Conservation (phyloP, 2,797 vertebrate species). For the Masticophis lateralis region DNA sequence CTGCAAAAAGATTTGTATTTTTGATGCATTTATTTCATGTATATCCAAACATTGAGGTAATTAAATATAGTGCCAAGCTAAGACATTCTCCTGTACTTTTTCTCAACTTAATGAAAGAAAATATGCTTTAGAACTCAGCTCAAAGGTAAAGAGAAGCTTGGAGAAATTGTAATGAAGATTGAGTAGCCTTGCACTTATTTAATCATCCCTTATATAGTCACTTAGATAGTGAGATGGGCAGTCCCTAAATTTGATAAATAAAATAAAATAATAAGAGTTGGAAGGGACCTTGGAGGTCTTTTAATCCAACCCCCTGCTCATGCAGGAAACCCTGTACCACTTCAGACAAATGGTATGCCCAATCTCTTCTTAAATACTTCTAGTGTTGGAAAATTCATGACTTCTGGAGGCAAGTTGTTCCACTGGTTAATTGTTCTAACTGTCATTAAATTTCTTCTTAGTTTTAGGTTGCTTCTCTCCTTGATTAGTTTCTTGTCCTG, state of each 20-base stretch:
- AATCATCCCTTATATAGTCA: neutral
- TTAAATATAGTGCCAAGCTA: neutral
- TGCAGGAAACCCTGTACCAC: no score
- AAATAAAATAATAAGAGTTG: neutral
- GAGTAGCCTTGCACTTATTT: neutral
- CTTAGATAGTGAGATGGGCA: neutral
- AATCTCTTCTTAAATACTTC: no score
- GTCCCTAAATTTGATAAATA: neutral
- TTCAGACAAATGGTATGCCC: no score
- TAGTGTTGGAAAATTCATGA: no score
- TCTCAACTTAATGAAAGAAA: neutral
- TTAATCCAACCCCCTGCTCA: no score
- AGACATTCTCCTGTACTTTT: neutral
- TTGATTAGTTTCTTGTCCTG: no score
- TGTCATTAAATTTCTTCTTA: no score
- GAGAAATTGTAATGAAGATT: neutral
- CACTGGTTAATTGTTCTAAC: no score
- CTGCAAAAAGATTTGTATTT: neutral
- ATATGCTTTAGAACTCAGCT: neutral
- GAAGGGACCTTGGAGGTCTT: no score
- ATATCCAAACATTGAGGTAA: neutral
- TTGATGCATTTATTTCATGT: neutral
- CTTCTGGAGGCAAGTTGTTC: no score
- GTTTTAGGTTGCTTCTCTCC: no score
- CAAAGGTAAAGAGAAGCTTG: neutral